Base-by-base conservation (phyloP, 2,113 vertebrate species). In the Corythoichthys haematopterus region DNA sequence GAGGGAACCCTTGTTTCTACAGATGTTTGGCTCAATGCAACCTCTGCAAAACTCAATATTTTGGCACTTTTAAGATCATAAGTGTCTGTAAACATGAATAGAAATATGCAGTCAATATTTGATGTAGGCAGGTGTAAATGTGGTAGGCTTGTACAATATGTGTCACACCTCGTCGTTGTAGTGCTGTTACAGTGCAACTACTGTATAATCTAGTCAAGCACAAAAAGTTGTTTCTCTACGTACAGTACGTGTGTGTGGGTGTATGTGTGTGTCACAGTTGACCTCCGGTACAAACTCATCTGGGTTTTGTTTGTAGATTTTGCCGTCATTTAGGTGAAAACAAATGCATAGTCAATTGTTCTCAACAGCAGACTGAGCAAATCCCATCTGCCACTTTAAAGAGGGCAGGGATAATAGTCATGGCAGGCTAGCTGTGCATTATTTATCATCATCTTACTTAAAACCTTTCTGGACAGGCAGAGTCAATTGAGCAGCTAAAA, bases 241-340 rank as follows among this genome's bases (percentile, higher is more conserved):
- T 64, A 47, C 73, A 67, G 61, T 69, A 48, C 74, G 67, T 76
- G 68, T 76, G 71, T 68, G 76, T 73, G 35, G 36, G 58, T 64
- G 57, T 79, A 71, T 83, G 76, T 80, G 70, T 86, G 76, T 85
- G 88, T 92, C 92, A 93, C 90, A 93, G 91, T 92, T 90, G 84
- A 78, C 86, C 87, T 80, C 91, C 89, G 90, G 91, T 91, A 88
- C 78, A 86, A 84, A 81, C 71, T 74, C 66, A 71, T 84, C 69
- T 75, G 56, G 20, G 16, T 61, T 76, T 71, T 73, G 77, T 77
- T 46, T 72, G 72, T 74, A 72, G 77, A 82, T 57, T 47, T 61
- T 66, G 40, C 28, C 16, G 16, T 43, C 60, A 33, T 62, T 62
- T 28, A n/a, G n/a, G 20, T 40, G 57, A 9, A 14, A 69, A 66